Percentiles rank a stretch among this genome's conserved stretches.
These are phyloP conservation scores for Clitarchus hookeri DNA, from an alignment of 2,888 invertebrate species.

Conservation along the genomic window DNA sequence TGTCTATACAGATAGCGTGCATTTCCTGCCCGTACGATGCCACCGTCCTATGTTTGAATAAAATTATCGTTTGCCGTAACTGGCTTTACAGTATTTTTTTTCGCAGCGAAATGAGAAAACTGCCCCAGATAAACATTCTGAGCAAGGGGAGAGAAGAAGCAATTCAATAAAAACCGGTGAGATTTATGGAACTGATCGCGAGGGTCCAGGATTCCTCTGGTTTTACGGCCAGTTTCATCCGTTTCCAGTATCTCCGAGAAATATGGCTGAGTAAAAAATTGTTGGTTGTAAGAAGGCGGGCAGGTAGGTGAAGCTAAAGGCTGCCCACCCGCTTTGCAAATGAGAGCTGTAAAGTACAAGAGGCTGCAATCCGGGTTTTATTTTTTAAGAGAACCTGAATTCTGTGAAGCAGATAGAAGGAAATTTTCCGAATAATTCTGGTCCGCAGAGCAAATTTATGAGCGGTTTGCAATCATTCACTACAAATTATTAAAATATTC, in stretches of 20 bases:
- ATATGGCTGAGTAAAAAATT: not conserved
- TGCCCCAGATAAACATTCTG: not conserved
- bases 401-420: no score
- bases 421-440: no score
- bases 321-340: not conserved
- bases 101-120: not conserved
- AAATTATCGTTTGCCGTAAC: not conserved
- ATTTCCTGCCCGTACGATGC: not conserved
- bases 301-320: not conserved
- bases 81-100: not conserved
- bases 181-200: not conserved
- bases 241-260: not conserved
- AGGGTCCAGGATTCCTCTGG: not conserved
- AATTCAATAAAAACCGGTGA: not conserved
- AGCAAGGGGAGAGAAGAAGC: not conserved
- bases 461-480: no score
- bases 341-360: no score
- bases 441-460: no score
- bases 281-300: not conserved
- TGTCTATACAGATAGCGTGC: not conserved
- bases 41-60: not conserved
- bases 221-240: constrained; percentile 14
- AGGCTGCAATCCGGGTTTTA: no score
- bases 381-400: no score
- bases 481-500: no score